Evolutionary conservation across 2,888 invertebrate genomes (phyloP), one percentile per base, ranked within the genome.

Genomic region (Byasa hedistus): DNA sequence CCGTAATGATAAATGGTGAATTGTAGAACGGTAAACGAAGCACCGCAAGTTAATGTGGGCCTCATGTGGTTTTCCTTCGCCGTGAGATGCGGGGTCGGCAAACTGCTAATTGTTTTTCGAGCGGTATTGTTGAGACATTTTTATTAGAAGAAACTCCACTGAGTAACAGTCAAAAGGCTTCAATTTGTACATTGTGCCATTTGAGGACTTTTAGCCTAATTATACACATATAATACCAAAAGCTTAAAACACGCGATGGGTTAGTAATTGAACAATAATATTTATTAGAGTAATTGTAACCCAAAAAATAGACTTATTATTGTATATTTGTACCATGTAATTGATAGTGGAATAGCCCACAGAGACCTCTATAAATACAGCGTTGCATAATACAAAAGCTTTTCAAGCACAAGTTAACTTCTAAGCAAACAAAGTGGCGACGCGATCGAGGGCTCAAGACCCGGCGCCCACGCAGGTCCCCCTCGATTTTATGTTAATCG

Each of bases 401-500:
- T 61, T 65, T 61, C n/a, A 3, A 57, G 65, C 57, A 61, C 56
- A 61, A 65, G 56, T 61, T 65, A 61, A 57, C 60, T 39, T 54
- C 62, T 58, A 62, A 64, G 63, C 36, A 56, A 60, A 63, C 59
- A 64, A 64, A 64, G 77, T 77, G 48, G 52, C 56, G 39, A 23
- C 5, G 32, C 54, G 60, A 76, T 5, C 75, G 77, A 80, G 82
- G n/a, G 56, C 48, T 76, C 77, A 74, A 73, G 77, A 74, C 75
- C 72, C 71, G 75, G 82, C 89, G 87, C 91, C 91, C 89, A 91
- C 91, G 88, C 88, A 72, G 77, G 75, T 75, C 77, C 79, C 81
- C 74, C 78, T 86, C 83, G 80, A 87, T 86, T 90, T 91, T 91
- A 91, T 91, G 91, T 88, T 91, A 91, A 91, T 91, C 91, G 91